Conservation (phyloP, 2,888 invertebrate species). For the Pilophorus perplexus region DNA sequence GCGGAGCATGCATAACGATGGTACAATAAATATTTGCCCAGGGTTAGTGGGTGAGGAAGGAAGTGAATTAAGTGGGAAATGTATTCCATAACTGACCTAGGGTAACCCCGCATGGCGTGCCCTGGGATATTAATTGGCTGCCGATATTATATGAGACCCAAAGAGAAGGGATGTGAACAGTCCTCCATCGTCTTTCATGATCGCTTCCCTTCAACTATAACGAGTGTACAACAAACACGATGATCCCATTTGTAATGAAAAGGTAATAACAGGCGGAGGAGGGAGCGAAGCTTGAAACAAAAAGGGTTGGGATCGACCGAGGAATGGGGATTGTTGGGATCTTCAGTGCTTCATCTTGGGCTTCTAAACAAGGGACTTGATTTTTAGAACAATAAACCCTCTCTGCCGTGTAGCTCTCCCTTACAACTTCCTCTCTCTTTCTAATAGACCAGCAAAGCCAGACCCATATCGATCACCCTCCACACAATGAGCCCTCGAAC, state of each 20-base stretch:
- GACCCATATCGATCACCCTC: constrained; percentile 5
- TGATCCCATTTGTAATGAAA: constrained; percentile 8
- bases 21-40: constrained; percentile 24
- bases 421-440: not conserved
- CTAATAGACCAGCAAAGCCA: constrained; percentile 1
- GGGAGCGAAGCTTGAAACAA: not conserved
- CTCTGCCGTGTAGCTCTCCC: too few species aligned
- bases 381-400: constrained; percentile 15
- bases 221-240: constrained; percentile 16
- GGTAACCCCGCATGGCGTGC: constrained; percentile 5
- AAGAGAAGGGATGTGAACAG: too few species aligned
- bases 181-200: not conserved
- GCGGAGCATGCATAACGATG: constrained; percentile 8
- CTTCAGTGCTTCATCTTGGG: constrained; percentile 8
- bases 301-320: too few species aligned
- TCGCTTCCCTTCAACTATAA: too few species aligned
- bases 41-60: constrained; percentile 11
- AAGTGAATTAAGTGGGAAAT: constrained; percentile 19
- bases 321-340: constrained; percentile 16
- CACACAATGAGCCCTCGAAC: not conserved
- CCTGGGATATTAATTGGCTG: constrained; percentile 12
- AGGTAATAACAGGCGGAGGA: too few species aligned
- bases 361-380: constrained; percentile 15
- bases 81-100: constrained; percentile 22
- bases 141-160: constrained; percentile 19